These are phyloP conservation scores for Carcinoscorpius rotundicauda DNA, from an alignment of 1,140 invertebrate species.

Conservation along the genomic window DNA sequence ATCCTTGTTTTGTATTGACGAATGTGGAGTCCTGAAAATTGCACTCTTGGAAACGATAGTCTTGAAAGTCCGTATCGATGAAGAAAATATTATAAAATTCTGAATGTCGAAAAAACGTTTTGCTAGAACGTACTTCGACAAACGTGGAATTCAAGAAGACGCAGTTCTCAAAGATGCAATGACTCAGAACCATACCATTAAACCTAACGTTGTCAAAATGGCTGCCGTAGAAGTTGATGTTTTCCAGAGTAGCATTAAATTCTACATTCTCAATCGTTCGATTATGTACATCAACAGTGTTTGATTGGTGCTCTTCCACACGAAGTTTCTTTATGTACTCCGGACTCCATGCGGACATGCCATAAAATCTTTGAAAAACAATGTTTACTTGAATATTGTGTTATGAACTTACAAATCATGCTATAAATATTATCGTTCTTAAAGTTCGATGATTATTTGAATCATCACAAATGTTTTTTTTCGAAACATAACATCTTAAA, in stretches of 20 bases:
- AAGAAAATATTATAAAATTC: slow-evolving; percentile 25
- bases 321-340: slow-evolving; percentile 38
- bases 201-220: slow-evolving; percentile 28
- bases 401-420: too few relatives aligned
- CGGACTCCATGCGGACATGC: slow-evolving; percentile 43
- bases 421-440: too few relatives aligned
- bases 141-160: slow-evolving; percentile 28
- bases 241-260: slow-evolving; percentile 24
- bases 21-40: slow-evolving; percentile 24
- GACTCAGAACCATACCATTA: slow-evolving; percentile 27
- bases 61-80: slow-evolving; percentile 30
- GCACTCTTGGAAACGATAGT: slow-evolving; percentile 29
- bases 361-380: slow-evolving; percentile 37
- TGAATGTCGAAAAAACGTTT: slow-evolving; percentile 28
- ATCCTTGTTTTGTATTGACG: slow-evolving; percentile 25
- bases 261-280: slow-evolving; percentile 1
- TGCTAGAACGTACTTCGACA: slow-evolving; percentile 28
- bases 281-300: slow-evolving; percentile 13
- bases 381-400: too few relatives aligned
- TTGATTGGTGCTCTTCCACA: slow-evolving; percentile 30
- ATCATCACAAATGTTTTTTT: too few relatives aligned
- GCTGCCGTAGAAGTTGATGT: slow-evolving; percentile 24
- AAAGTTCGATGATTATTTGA: too few relatives aligned
- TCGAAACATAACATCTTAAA: too few relatives aligned
- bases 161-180: slow-evolving; percentile 30